These are phyloP conservation scores for Thecocarcelia acutangulata DNA, from an alignment of 2,888 invertebrate species.

Conservation along the genomic window DNA sequence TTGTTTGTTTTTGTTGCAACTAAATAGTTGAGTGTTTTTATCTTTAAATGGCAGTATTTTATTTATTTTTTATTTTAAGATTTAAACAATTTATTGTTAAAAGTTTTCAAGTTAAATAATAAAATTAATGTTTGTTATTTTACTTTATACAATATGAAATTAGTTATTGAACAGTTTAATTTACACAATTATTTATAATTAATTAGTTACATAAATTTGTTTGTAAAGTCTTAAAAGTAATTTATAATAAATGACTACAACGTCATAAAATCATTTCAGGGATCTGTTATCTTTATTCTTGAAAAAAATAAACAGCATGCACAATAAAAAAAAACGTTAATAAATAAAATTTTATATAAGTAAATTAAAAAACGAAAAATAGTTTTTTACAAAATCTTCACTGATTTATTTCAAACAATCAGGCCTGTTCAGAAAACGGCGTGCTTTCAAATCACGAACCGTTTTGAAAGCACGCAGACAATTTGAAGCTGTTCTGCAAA, in stretches of 20 bases:
- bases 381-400: no score
- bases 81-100: constrained; percentile 46
- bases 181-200: constrained; percentile 44
- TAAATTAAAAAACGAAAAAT: no score
- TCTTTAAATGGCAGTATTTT: constrained; percentile 62
- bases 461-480: no score
- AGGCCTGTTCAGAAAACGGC: no score
- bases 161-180: constrained; percentile 40
- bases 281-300: not conserved
- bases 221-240: constrained; percentile 33
- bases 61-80: constrained; percentile 24
- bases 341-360: no score
- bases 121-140: constrained; percentile 5
- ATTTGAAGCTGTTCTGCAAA: no score
- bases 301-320: not conserved
- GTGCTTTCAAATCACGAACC: no score
- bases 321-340: not conserved
- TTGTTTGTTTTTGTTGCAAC: constrained; percentile 2
- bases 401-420: no score
- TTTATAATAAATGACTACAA: constrained; percentile 76
- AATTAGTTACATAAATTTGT: constrained; percentile 41
- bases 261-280: constrained; percentile 75
- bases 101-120: constrained; percentile 25
- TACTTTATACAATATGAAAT: constrained; percentile 30
- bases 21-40: constrained; percentile 20